Conservation (phyloP, 2,888 invertebrate genomes). For the Epistrophe eligans region DNA sequence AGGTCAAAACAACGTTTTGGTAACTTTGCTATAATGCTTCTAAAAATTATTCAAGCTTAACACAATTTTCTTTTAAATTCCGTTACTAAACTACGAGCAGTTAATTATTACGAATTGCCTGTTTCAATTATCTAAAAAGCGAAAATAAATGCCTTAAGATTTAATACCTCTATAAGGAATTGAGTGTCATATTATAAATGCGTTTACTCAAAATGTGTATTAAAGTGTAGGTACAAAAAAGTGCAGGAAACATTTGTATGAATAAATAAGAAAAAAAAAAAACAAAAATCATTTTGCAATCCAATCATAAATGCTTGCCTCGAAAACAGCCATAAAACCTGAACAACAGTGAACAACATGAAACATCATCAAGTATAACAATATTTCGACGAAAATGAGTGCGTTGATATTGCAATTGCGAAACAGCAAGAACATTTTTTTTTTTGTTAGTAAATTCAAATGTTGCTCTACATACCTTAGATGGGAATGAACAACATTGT, state of each 20-base stretch:
- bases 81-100: not conserved
- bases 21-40: no score
- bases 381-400: slow-evolving; percentile 7
- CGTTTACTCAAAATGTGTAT: not conserved
- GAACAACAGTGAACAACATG: slow-evolving; percentile 36
- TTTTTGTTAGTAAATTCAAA: slow-evolving; percentile 19
- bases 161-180: not conserved
- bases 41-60: not conserved
- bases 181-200: not conserved
- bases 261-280: not conserved
- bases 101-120: not conserved
- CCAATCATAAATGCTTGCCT: slow-evolving; percentile 35
- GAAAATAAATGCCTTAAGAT: not conserved
- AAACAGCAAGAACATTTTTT: slow-evolving; percentile 57
- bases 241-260: not conserved
- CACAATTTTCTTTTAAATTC: not conserved
- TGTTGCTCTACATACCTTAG: slow-evolving; percentile 72
- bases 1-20: no score
- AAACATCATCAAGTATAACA: slow-evolving; percentile 18
- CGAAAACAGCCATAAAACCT: slow-evolving; percentile 25
- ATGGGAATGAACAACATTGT: slow-evolving; percentile 71
- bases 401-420: slow-evolving; percentile 47
- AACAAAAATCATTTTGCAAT: slow-evolving; percentile 4
- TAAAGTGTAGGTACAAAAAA: slow-evolving; percentile 23
- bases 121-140: not conserved